Conservation (phyloP, 2,113 vertebrate genomes). For the Microcebus griseorufus region DNA sequence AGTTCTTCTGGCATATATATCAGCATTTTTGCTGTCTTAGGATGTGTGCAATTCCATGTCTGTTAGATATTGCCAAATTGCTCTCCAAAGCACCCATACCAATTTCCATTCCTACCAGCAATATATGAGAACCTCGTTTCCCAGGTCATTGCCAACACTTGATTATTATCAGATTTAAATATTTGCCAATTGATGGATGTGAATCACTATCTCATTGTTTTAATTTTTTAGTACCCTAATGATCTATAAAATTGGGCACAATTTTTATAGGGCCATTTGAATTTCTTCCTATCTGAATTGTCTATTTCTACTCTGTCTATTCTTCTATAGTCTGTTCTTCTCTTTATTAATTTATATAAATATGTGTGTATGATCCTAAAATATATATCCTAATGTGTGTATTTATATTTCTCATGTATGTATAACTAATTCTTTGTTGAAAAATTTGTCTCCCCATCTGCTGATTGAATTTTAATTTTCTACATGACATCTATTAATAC, state of each 20-base stretch:
- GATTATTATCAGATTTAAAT: background rate
- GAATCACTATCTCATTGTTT: background rate
- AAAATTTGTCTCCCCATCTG: background rate
- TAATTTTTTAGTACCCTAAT: conserved; percentile 17
- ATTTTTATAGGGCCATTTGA: background rate
- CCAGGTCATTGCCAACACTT: background rate
- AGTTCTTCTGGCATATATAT: background rate
- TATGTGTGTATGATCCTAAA: background rate
- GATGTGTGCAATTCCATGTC: background rate
- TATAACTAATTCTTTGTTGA: background rate
- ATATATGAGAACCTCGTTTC: background rate
- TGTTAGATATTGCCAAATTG: background rate
- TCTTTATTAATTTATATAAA: background rate
- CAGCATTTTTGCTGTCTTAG: background rate
- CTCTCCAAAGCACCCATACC: background rate
- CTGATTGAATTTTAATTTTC: background rate
- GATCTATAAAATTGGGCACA: background rate
- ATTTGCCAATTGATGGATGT: background rate
- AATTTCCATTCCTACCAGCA: background rate
- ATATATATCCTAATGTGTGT: background rate
- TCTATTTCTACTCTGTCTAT: background rate
- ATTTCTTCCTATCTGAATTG: background rate
- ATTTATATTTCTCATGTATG: background rate
- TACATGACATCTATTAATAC: background rate
- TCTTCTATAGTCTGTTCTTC: background rate